Percentiles rank a stretch among this genome's conserved stretches.
Evolutionary conservation across 2,888 invertebrate species (phyloP).

Genomic region (Eucera pruinosa): DNA sequence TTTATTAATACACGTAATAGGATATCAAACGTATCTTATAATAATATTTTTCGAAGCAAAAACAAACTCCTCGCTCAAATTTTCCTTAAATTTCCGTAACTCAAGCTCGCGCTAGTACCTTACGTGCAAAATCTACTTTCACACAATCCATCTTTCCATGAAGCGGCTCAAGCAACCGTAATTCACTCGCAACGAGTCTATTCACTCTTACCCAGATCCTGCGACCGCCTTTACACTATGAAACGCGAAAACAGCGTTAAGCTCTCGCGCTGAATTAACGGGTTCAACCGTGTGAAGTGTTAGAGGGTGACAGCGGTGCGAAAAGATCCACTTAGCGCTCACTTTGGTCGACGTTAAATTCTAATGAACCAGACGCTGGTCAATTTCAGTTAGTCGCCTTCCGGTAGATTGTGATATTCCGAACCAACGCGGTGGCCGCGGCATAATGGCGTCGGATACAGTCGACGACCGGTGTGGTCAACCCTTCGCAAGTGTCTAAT

Average conservation of each 20-base stretch:
- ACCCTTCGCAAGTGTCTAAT: slow-evolving; percentile 63
- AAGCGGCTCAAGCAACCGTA: background rate
- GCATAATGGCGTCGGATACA: slow-evolving; percentile 57
- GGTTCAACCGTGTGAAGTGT: slow-evolving; percentile 42
- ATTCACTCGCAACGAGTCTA: background rate
- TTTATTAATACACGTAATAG: too few relatives aligned
- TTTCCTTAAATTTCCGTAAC: too few relatives aligned
- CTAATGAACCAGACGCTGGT: slow-evolving; percentile 65
- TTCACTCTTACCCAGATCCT: background rate
- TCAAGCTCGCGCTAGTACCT: too few relatives aligned
- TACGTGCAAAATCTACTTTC: background rate
- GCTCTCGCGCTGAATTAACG: slow-evolving; percentile 22
- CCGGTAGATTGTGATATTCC: slow-evolving; percentile 54
- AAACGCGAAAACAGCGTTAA: slow-evolving; percentile 15
- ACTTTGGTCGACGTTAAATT: slow-evolving; percentile 68
- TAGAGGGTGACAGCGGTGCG: slow-evolving; percentile 40
- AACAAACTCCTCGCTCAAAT: too few relatives aligned
- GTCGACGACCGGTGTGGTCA: slow-evolving; percentile 56
- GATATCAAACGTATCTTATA: too few relatives aligned
- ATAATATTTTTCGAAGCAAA: too few relatives aligned
- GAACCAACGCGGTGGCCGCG: slow-evolving; percentile 30
- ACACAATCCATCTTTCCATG: background rate
- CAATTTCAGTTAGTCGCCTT: slow-evolving; percentile 60
- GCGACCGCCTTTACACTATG: too few relatives aligned
- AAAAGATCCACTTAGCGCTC: slow-evolving; percentile 71